Conservation (phyloP, 2,888 invertebrate species). For the Sepiola atlantica region DNA sequence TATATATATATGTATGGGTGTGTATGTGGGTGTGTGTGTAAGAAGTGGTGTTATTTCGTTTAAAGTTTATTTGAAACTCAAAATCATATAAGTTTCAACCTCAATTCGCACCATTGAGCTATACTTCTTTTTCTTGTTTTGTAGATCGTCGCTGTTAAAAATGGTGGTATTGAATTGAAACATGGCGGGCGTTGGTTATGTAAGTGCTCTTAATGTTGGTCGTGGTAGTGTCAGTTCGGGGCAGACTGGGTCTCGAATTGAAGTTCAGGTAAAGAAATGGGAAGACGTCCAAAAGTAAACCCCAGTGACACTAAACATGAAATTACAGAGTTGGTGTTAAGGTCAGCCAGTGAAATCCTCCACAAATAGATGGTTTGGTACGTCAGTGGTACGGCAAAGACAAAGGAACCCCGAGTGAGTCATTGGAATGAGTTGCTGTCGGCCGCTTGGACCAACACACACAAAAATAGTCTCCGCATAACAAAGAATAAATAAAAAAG, state of each 20-base stretch:
- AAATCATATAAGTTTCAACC: background rate
- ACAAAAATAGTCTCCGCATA: background rate
- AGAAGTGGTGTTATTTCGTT: background rate
- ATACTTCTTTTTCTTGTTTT: background rate
- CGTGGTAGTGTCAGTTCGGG: conserved; percentile 6
- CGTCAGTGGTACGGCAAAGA: background rate
- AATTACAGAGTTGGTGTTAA: conserved; percentile 2
- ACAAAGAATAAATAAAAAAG: background rate
- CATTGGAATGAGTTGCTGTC: conserved; percentile 19
- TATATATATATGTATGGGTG: too few species aligned
- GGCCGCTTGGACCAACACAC: background rate
- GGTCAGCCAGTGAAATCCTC: background rate
- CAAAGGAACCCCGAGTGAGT: background rate
- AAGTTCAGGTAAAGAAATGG: background rate
- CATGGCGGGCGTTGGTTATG: background rate
- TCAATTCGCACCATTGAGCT: background rate
- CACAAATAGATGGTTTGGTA: background rate
- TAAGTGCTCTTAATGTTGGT: background rate
- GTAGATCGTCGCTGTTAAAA: background rate
- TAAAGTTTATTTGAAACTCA: background rate
- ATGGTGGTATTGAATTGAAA: background rate
- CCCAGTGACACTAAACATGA: background rate
- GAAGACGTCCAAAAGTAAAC: conserved; percentile 11
- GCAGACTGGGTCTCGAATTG: conserved; percentile 11
- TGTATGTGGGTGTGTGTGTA: too few species aligned